phyloP scores from a whole-genome alignment of 2,888 invertebrate genomes.

The Baccha elongata region DNA sequence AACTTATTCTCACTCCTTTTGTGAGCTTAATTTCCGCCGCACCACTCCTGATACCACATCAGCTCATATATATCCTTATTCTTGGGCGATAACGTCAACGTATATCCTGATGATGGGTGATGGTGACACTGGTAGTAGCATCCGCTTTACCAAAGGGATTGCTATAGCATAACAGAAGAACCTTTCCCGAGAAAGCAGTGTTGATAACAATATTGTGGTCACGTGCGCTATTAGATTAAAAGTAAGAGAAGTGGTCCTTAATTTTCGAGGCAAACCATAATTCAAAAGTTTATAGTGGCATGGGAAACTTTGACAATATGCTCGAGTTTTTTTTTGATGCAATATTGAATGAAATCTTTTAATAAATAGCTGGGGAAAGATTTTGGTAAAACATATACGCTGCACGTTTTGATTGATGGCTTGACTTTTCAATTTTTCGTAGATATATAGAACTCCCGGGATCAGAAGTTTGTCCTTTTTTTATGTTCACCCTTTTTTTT shows the following conservation, averaged over 20 bases:
- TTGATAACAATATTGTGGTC: constrained; percentile 67
- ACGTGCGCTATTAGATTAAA: constrained; percentile 72
- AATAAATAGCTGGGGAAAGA: constrained; percentile 38
- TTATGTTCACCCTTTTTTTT: constrained; percentile 56
- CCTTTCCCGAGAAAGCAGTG: constrained; percentile 55
- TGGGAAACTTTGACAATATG: constrained; percentile 64
- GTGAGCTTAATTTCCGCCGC: constrained; percentile 66
- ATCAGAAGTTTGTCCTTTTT: constrained; percentile 18
- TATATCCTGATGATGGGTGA: constrained; percentile 38
- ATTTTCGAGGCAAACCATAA: constrained; percentile 72
- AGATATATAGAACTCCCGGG: not conserved
- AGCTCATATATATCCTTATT: constrained; percentile 38
- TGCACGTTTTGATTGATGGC: constrained; percentile 69
- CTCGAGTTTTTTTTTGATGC: constrained; percentile 30
- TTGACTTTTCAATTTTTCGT: constrained; percentile 50
- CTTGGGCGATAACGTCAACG: constrained; percentile 55
- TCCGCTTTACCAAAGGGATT: constrained; percentile 53
- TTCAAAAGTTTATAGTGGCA: constrained; percentile 60
- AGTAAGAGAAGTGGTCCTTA: constrained; percentile 70
- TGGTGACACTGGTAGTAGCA: constrained; percentile 56
- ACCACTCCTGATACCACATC: constrained; percentile 33
- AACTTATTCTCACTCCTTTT: constrained; percentile 63
- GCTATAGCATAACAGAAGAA: constrained; percentile 6
- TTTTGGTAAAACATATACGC: constrained; percentile 50
- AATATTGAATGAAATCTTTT: constrained; percentile 34